Base-by-base conservation (phyloP, 2,888 invertebrate genomes). In the Campoplex capitator region DNA sequence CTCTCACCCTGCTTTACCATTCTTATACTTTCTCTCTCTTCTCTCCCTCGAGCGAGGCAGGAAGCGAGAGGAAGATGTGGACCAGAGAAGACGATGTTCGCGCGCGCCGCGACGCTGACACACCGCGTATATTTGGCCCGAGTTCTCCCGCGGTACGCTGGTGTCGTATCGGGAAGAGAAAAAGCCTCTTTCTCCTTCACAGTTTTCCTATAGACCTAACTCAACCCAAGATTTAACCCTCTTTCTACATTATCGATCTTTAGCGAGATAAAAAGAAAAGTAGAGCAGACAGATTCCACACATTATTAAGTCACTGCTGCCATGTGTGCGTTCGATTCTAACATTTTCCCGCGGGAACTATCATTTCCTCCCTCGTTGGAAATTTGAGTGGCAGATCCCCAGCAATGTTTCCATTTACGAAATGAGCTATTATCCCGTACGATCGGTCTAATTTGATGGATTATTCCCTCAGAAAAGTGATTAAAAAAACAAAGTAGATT, bases 41-140 rank as follows among this genome's bases (percentile, higher is more conserved):
- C 51, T 32, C 54, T 38, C 28, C 45, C 62, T 38, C 73, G 74
- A 62, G 42, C 51, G 88, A 88, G 88, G 91, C 88, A 91, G 91
- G 91, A 91, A 92, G 91, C 90, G 91, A 92, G 92, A 84, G 67
- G 75, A 81, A 83, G 90, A 91, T 90, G 90, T 91, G 90, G 70
- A 83, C 77, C 79, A 86, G 93, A 75, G 73, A 51, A 83, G 76
- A 86, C 74, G 80, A 68, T 68, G 84, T 78, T 84, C 54, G 94
- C 94, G 93, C 93, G 93, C 93, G 93, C 94, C 94, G 92, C 94
- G 94, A 94, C 94, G 94, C 94, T 94, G 93, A 94, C 94, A 94
- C 94, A 94, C 93, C 91, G 91, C 90, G 93, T 94, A 94, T 94
- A 94, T 94, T 94, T 94, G 94, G 94, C 94, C 89, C 89, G 79